These are phyloP conservation scores for Cynopterus brachyotis DNA, from an alignment of 2,113 vertebrate species.

Conservation along the genomic window DNA sequence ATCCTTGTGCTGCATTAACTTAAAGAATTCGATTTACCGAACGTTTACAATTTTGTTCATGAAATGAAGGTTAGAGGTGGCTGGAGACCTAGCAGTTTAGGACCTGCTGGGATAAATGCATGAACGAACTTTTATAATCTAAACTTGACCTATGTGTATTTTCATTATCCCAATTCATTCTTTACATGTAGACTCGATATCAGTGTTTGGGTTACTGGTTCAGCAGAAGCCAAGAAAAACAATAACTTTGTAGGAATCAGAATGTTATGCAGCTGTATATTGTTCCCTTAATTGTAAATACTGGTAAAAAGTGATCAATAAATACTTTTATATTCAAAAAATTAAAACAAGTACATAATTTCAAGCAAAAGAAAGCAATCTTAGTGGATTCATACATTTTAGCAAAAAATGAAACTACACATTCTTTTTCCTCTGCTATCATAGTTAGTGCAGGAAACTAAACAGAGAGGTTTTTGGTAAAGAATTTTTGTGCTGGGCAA, in stretches of 20 bases:
- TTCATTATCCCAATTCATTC: conserved; percentile 73
- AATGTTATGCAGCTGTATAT: conserved; percentile 85
- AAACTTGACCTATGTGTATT: conserved; percentile 79
- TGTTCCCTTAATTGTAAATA: conserved; percentile 86
- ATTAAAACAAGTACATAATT: not conserved
- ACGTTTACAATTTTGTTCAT: too few relatives aligned
- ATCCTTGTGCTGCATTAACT: too few relatives aligned
- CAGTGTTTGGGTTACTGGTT: conserved; percentile 79
- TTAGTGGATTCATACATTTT: not conserved
- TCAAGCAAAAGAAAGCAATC: not conserved
- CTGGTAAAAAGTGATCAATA: not conserved
- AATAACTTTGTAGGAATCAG: conserved; percentile 82
- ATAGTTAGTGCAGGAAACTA: not conserved
- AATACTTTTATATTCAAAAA: not conserved
- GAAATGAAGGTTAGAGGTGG: too few relatives aligned
- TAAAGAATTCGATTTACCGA: too few relatives aligned
- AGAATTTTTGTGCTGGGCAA: not conserved
- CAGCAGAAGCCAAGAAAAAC: conserved; percentile 68
- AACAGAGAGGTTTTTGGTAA: not conserved
- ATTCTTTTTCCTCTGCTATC: not conserved
- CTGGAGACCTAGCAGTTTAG: too few relatives aligned
- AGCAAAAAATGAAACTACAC: not conserved
- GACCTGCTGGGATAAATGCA: too few relatives aligned
- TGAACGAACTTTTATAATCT: not conserved
- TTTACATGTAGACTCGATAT: conserved; percentile 75